These are phyloP conservation scores for Salvelinus sp. DNA, from an alignment of 2,113 vertebrate genomes.

Conservation along the genomic window DNA sequence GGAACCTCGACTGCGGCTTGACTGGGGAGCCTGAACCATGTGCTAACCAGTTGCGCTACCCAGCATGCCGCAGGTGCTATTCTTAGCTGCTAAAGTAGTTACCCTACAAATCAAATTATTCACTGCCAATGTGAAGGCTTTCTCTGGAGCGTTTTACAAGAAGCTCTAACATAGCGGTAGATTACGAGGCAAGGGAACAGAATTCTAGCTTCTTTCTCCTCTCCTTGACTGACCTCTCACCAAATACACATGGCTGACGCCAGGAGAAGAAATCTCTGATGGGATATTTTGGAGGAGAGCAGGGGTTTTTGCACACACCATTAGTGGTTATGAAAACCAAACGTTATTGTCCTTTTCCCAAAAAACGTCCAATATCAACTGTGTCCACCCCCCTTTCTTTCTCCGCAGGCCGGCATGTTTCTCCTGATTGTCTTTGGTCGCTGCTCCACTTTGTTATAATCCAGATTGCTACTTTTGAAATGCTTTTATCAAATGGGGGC, in stretches of 20 bases:
- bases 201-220: not conserved
- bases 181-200: not conserved
- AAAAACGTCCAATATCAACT: constrained; percentile 13
- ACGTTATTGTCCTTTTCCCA: not conserved
- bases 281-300: not conserved
- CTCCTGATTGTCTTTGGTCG: constrained; percentile 21
- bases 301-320: not conserved
- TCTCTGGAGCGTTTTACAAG: constrained; percentile 12
- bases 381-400: not conserved
- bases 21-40: constrained; percentile 43
- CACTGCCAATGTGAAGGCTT: constrained; percentile 27
- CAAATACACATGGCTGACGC: constrained; percentile 3
- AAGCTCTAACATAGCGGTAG: constrained; percentile 9
- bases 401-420: constrained; percentile 18
- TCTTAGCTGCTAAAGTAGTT: constrained; percentile 60
- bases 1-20: constrained; percentile 48
- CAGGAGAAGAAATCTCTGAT: not conserved
- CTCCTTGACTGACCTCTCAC: constrained; percentile 2
- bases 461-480: constrained; percentile 18
- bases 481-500: constrained; percentile 21
- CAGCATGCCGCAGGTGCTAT: constrained; percentile 51
- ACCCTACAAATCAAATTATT: constrained; percentile 51
- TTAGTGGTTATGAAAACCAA: constrained; percentile 1
- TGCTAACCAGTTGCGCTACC: constrained; percentile 47
- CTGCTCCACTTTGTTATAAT: constrained; percentile 18